Conservation (phyloP, 1,140 invertebrate genomes). For the Caenorhabditis briggsae region DNA sequence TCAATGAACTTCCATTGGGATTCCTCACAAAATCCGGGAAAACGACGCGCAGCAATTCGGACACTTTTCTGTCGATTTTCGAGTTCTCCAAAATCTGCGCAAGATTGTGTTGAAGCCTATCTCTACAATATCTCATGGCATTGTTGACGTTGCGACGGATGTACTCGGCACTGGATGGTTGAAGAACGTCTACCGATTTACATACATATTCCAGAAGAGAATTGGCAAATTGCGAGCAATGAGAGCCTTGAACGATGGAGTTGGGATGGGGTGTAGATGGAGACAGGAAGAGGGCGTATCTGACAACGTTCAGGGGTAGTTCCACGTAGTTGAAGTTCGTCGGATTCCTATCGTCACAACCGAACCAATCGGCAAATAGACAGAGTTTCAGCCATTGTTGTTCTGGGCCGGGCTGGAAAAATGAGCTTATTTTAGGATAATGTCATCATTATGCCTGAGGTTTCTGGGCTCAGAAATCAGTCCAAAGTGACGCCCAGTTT, state of each 20-base stretch:
- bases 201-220: slow-evolving; percentile 18
- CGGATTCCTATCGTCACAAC: slow-evolving; percentile 30
- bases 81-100: slow-evolving; percentile 26
- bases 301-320: not conserved
- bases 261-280: not conserved
- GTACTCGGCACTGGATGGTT: not conserved
- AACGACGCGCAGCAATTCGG: not conserved
- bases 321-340: slow-evolving; percentile 7
- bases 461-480: too few relatives aligned
- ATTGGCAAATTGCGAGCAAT: slow-evolving; percentile 12
- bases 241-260: slow-evolving; percentile 15
- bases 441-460: too few relatives aligned
- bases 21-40: slow-evolving; percentile 23
- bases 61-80: slow-evolving; percentile 14
- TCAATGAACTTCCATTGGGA: not conserved
- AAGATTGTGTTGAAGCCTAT: slow-evolving; percentile 22
- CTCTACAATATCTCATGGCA: slow-evolving; percentile 13
- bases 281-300: slow-evolving; percentile 23
- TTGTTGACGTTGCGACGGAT: slow-evolving; percentile 24
- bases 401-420: not conserved
- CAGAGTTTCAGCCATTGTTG: slow-evolving; percentile 34
- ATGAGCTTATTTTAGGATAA: not conserved
- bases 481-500: too few relatives aligned
- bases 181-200: slow-evolving; percentile 7
- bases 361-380: slow-evolving; percentile 32